Conservation (phyloP, 2,888 invertebrate species). For the Agonopterix heracliana region DNA sequence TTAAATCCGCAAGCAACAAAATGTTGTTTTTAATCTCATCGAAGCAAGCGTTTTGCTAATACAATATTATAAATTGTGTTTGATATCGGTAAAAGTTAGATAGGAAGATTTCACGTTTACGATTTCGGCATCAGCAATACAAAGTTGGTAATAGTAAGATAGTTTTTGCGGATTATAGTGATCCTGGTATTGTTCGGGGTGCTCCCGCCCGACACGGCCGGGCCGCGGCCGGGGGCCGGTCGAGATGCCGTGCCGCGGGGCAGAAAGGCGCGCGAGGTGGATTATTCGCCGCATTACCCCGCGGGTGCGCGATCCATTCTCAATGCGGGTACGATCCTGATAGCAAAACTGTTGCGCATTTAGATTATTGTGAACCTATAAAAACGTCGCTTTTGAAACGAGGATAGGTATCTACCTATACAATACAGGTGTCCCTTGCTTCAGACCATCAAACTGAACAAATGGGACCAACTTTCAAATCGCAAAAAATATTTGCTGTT, state of each 20-base stretch:
- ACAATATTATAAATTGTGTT: too few relatives aligned
- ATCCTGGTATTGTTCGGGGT: slow-evolving; percentile 37
- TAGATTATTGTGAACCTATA: slow-evolving; percentile 27
- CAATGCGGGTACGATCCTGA: slow-evolving; percentile 45
- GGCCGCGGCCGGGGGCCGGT: slow-evolving; percentile 13
- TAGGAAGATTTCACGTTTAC: background rate
- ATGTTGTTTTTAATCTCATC: too few relatives aligned
- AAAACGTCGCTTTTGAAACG: background rate
- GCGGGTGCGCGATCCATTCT: slow-evolving; percentile 44
- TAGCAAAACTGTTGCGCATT: slow-evolving; percentile 63
- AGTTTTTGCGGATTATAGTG: slow-evolving; percentile 67
- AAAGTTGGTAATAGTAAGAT: slow-evolving; percentile 20
- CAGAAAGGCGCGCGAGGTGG: slow-evolving; percentile 60
- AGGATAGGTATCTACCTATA: too few relatives aligned
- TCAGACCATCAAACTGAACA: too few relatives aligned
- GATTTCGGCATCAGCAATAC: background rate
- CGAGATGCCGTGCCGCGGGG: slow-evolving; percentile 34
- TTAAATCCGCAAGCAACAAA: too few relatives aligned
- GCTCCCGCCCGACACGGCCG: too few relatives aligned
- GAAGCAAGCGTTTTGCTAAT: too few relatives aligned
- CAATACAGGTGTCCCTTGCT: too few relatives aligned
- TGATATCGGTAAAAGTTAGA: background rate
- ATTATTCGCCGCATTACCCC: slow-evolving; percentile 66
- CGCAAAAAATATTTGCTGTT: too few relatives aligned
- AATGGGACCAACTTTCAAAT: too few relatives aligned